A percentile compares a stretch with the other conserved stretches of the same genome.
Conservation (phyloP, 2,797 vertebrate genomes). For the Bovichtus variegatus region DNA sequence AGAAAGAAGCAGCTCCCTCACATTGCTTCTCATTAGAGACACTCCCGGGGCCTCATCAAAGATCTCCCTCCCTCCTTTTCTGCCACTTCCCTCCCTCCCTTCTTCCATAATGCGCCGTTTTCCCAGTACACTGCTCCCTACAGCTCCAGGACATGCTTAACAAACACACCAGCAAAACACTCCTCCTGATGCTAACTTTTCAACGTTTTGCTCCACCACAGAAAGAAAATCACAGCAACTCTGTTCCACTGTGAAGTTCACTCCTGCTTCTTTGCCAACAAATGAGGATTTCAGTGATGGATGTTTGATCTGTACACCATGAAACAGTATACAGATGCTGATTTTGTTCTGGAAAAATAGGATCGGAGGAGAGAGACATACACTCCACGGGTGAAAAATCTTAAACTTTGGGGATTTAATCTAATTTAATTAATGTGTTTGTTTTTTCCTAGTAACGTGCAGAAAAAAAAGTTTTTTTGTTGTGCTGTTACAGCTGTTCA, state of each 20-base stretch:
- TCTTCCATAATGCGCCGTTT: conserved; percentile 76
- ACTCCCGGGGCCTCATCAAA: conserved; percentile 84
- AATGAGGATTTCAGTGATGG: conserved; percentile 47
- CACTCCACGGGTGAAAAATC: not conserved
- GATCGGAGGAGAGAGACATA: not conserved
- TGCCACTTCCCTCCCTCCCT: conserved; percentile 71
- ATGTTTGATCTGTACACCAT: conserved; percentile 50
- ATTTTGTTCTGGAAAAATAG: conserved; percentile 27
- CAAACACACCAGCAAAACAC: conserved; percentile 79
- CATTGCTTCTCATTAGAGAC: conserved; percentile 81
- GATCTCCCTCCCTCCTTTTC: conserved; percentile 64
- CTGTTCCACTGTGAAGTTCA: conserved; percentile 46
- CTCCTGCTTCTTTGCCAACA: conserved; percentile 36
- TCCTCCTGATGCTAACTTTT: conserved; percentile 71
- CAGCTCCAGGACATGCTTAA: conserved; percentile 80
- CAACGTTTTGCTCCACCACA: conserved; percentile 60
- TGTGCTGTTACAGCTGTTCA: no score
- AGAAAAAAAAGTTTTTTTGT: not conserved
- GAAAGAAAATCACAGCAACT: conserved; percentile 40
- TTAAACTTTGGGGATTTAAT: no score
- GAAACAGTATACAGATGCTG: conserved; percentile 23
- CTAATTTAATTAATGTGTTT: no score
- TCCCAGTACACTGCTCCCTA: conserved; percentile 76
- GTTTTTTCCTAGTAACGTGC: not conserved
- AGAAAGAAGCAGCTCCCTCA: conserved; percentile 67